phyloP scores from a whole-genome alignment of 2,888 invertebrate species.

The Marronus borbonicus region DNA sequence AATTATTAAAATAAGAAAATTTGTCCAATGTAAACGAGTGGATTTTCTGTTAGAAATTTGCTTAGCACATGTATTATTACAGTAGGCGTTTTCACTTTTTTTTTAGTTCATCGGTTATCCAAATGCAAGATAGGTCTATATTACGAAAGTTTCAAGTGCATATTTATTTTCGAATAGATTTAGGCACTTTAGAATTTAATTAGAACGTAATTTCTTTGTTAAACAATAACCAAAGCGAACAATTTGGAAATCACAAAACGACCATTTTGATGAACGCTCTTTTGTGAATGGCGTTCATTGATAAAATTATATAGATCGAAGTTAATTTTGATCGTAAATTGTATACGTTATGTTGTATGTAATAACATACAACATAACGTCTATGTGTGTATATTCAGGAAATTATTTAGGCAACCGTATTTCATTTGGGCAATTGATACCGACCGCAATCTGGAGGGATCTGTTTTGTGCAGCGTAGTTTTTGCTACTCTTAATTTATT shows the following conservation, averaged over 20 bases:
- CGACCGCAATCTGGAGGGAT: conserved; percentile 19
- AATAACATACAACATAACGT: not conserved
- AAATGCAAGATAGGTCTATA: not conserved
- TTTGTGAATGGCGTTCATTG: not conserved
- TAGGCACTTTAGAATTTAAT: conserved; percentile 47
- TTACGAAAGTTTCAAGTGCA: not conserved
- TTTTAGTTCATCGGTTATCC: not conserved
- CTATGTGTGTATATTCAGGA: conserved; percentile 7
- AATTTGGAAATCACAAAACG: conserved; percentile 35
- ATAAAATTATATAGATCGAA: conserved; percentile 14
- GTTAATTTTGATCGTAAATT: conserved; percentile 20
- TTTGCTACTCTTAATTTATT: conserved; percentile 7
- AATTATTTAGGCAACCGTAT: conserved; percentile 1
- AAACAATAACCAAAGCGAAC: conserved; percentile 34
- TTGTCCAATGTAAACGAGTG: conserved; percentile 10
- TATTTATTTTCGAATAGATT: conserved; percentile 33
- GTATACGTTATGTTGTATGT: not conserved
- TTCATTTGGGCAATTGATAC: conserved; percentile 37
- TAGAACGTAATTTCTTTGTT: conserved; percentile 30
- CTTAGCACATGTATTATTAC: conserved; percentile 33
- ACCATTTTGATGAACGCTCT: conserved; percentile 26
- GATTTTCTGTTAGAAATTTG: not conserved
- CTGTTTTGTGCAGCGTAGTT: conserved; percentile 12
- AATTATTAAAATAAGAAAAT: conserved; percentile 4
- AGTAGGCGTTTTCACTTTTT: conserved; percentile 26